Evolutionary conservation across 2,888 invertebrate species (phyloP), one percentile per base, ranked within the genome.

Genomic region (Dryomyza anilis): DNA sequence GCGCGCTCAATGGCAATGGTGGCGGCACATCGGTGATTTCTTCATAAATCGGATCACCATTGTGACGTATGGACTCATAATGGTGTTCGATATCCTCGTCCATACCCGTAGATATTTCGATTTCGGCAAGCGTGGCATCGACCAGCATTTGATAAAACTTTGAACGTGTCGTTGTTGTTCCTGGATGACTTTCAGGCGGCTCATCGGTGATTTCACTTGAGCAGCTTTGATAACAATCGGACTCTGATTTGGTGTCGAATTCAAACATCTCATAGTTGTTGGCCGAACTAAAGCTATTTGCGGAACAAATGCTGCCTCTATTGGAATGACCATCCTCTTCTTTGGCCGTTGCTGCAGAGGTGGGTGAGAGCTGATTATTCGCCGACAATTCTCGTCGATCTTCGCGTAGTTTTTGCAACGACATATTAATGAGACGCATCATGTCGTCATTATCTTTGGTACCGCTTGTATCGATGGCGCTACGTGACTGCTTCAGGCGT

Each of bases 21-120:
- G 92, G 92, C 62, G 93, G 93, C 80, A 89, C 87, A 73, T 90
- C 90, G 67, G 86, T 86, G 70, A 91, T 91, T 81, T 91, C 91
- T 83, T 92, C 92, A 77, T 92, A 92, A 75, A 92, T 92, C 2
- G 91, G 92, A 84, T 91, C 91, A 63, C 86, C 85, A 59, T 78
- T 81, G 50, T 75, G 76, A 1, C 88, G 85, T 69, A 91, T 90
- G 61, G 90, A 89, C 78, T 91, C 91, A 73, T 91, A 91, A 76
- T 89, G 89, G 80, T 91, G 91, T 78, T 90, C 89, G 69, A 87
- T 87, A 4, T 69, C 16, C 70, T 88, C 88, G 4, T 81, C 81
- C 27, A 85, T 85, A 67, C 86, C 88, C 61, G 87, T 87, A 50
- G 87, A 84, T 68, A 86, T 86, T 74, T 89, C 88, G 58, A 90